A percentile compares a stretch with the other conserved stretches of the same genome.
phyloP scores from a whole-genome alignment of 2,797 vertebrate species.

The Lepilemur ruficaudatus region DNA sequence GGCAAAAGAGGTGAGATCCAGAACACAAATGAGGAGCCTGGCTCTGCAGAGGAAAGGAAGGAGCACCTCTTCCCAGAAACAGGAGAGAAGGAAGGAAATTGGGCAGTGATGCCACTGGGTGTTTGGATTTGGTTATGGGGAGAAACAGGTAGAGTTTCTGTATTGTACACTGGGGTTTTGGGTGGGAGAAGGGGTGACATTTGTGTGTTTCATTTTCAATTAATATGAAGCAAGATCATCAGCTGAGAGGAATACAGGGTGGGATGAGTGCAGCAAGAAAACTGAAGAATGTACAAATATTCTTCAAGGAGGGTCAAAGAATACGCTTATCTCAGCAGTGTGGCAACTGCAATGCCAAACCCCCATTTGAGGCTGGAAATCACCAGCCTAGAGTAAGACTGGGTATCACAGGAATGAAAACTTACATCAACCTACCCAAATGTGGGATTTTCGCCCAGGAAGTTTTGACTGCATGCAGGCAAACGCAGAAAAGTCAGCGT shows the following conservation, averaged over 20 bases:
- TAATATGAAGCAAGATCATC: not conserved
- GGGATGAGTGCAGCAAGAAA: not conserved
- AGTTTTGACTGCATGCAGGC: not conserved
- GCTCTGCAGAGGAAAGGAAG: not conserved
- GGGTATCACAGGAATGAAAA: not conserved
- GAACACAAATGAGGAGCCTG: not conserved
- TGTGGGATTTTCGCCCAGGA: not conserved
- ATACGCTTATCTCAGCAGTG: not conserved
- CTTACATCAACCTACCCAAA: not conserved
- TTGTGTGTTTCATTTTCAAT: not conserved
- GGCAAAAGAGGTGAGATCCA: not conserved
- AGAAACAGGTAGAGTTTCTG: not conserved
- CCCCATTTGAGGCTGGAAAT: not conserved
- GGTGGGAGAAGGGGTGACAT: not conserved
- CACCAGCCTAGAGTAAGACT: not conserved
- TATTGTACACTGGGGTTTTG: not conserved
- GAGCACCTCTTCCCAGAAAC: not conserved
- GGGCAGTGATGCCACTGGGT: not conserved
- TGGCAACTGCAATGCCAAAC: too few relatives aligned
- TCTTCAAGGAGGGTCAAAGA: not conserved
- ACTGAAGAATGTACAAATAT: not conserved
- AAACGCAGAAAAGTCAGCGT: not conserved
- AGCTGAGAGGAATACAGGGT: not conserved
- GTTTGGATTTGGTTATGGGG: not conserved
- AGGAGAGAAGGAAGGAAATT: not conserved